Conservation (phyloP, 2,888 invertebrate genomes). For the Copidosoma aretas region DNA sequence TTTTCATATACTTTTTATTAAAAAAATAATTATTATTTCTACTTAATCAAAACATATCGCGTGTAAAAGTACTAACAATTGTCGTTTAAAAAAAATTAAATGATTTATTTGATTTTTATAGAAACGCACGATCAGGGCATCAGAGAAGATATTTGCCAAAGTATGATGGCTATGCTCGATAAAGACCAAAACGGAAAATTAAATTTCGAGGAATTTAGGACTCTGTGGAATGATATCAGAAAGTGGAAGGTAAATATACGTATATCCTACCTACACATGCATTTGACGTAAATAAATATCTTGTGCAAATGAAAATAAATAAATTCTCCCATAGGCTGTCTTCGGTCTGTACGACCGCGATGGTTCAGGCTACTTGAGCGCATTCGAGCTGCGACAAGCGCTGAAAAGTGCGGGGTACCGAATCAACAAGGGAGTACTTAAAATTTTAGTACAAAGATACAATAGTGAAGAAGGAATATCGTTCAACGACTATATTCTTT, state of each 20-base stretch:
- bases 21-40: too few species aligned
- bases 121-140: slow-evolving; percentile 79
- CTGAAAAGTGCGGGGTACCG: slow-evolving; percentile 88
- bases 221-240: slow-evolving; percentile 82
- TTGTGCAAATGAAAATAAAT: slow-evolving; percentile 4
- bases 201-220: slow-evolving; percentile 88
- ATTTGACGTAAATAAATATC: not conserved
- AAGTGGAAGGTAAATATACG: slow-evolving; percentile 79
- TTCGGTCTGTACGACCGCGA: slow-evolving; percentile 86
- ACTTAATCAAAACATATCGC: too few species aligned
- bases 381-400: slow-evolving; percentile 84
- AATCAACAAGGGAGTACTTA: slow-evolving; percentile 87
- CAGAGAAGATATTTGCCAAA: slow-evolving; percentile 88
- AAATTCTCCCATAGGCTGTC: slow-evolving; percentile 70
- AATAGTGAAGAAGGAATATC: slow-evolving; percentile 83
- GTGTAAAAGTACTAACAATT: too few species aligned
- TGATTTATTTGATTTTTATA: too few species aligned
- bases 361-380: slow-evolving; percentile 79
- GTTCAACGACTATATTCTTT: slow-evolving; percentile 95
- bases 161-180: slow-evolving; percentile 94
- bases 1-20: too few species aligned
- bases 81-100: too few species aligned
- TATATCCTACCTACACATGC: too few species aligned
- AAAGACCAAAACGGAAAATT: slow-evolving; percentile 89
- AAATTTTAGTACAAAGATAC: slow-evolving; percentile 89